These are phyloP conservation scores for Netelia fuscicornis DNA, from an alignment of 2,888 invertebrate genomes.

Conservation along the genomic window DNA sequence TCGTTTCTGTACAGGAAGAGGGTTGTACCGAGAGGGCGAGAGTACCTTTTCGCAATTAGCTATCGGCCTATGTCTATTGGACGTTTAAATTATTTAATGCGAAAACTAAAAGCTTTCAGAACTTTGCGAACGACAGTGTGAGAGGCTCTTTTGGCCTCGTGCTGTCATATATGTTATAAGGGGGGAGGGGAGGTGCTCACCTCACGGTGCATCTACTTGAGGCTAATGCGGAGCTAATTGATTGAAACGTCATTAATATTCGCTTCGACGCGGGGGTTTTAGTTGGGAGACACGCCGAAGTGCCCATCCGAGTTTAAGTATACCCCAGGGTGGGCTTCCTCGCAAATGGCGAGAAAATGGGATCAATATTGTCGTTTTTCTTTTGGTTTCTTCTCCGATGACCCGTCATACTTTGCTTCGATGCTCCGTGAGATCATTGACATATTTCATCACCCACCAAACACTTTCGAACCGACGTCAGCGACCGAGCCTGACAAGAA, in stretches of 20 bases:
- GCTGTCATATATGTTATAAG: constrained; percentile 58
- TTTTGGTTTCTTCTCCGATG: background rate
- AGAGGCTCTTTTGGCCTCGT: constrained; percentile 66
- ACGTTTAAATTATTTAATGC: constrained; percentile 73
- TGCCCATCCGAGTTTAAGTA: constrained; percentile 27
- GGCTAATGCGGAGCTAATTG: constrained; percentile 79
- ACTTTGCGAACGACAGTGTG: constrained; percentile 73
- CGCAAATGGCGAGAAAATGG: constrained; percentile 19
- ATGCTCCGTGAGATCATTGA: constrained; percentile 18
- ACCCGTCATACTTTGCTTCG: constrained; percentile 1
- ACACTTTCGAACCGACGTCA: background rate
- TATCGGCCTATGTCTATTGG: constrained; percentile 20
- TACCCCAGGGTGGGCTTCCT: constrained; percentile 16
- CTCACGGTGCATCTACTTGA: constrained; percentile 75
- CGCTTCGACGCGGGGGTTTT: constrained; percentile 37
- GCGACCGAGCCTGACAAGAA: background rate
- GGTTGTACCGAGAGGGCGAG: constrained; percentile 6
- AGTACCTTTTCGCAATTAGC: constrained; percentile 20
- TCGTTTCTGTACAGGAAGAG: background rate
- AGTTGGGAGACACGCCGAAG: constrained; percentile 31
- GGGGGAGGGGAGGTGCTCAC: constrained; percentile 1
- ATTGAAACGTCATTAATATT: constrained; percentile 75
- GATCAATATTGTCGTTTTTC: constrained; percentile 10
- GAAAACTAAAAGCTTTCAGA: constrained; percentile 79
- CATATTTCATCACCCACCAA: background rate